Evolutionary conservation across 1,140 invertebrate species (phyloP).

Genomic region (Drosophila aff.): DNA sequence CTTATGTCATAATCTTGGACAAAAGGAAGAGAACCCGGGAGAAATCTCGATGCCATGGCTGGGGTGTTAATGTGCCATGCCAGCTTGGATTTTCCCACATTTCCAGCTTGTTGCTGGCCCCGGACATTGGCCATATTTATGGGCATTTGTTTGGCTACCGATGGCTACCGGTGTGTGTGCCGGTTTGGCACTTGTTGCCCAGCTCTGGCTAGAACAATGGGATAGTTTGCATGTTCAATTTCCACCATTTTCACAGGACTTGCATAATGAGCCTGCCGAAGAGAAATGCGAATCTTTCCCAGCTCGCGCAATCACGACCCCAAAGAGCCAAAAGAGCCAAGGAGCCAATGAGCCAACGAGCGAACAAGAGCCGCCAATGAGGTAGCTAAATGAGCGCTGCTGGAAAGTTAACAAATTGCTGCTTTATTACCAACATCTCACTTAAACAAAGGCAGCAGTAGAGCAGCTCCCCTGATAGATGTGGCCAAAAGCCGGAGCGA

Average conservation of each 20-base stretch:
- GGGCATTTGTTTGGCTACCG: constrained; percentile 56
- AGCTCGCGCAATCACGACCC: constrained; percentile 25
- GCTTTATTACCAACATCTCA: constrained; percentile 83
- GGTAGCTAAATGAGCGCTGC: constrained; percentile 77
- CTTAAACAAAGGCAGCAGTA: constrained; percentile 60
- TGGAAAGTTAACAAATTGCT: constrained; percentile 81
- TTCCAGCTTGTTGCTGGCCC: constrained; percentile 34
- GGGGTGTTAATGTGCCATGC: constrained; percentile 71
- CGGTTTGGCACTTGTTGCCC: constrained; percentile 57
- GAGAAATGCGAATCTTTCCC: constrained; percentile 44
- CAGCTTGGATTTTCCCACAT: constrained; percentile 71
- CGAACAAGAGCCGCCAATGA: constrained; percentile 78
- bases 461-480: constrained; percentile 65
- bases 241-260: constrained; percentile 56
- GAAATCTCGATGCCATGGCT: constrained; percentile 19
- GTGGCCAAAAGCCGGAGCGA: constrained; percentile 64
- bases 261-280: constrained; percentile 51
- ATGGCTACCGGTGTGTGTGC: constrained; percentile 55
- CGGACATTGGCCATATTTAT: constrained; percentile 59
- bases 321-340: constrained; percentile 29
- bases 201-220: constrained; percentile 67
- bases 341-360: constrained; percentile 52
- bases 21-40: constrained; percentile 8
- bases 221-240: constrained; percentile 77
- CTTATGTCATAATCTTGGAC: constrained; percentile 75